Base-by-base conservation (phyloP, 2,113 vertebrate genomes). In the Albula glossodonta region DNA sequence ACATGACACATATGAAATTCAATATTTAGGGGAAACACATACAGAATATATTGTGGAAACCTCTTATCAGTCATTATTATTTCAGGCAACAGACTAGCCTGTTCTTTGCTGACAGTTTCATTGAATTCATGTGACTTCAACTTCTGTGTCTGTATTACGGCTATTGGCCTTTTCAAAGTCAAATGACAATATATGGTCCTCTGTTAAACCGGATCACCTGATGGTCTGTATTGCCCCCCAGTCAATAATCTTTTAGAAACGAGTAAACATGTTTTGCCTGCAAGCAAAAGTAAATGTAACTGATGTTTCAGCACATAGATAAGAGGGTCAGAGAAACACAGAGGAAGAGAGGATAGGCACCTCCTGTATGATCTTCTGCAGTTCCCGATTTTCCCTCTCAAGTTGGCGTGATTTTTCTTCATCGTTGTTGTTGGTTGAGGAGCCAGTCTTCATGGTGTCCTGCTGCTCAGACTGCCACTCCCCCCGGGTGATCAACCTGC, bases 401-500 rank as follows among this genome's bases (percentile, higher is more conserved):
- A 99, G 88, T 86, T 99, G 96, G 13, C 98, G 92, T 22, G 97
- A 98, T 12, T 99, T 99, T 91, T 99, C 98, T 90, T 99, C 98
- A 70, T 99, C 98, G 0, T 99, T 98, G 94, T 99, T 99, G 95
- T 98, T 99, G 88, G 97, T 98, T 81, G 98, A 98, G 0, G 98
- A 98, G 0, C 97, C 98, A 0, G 98, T 99, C 92, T 98, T 98
- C 95, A 98, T 97, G 3, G 98, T 99, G 94, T 99, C 98, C 95
- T 99, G 98, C 13, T 98, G 97, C 93, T 99, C 98, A 0, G 98
- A 98, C 94, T 99, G 98, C 98, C 98, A 99, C 88, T 99, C 98
- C 0, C 98, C 98, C 0, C 98, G 96, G 8, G 98, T 99, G 92
- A 99, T 98, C 51, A 99, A 94, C 0, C 98, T 95, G 11, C 98